Evolutionary conservation across 1,140 invertebrate species (phyloP).

Genomic region (Lepidurus couesii): DNA sequence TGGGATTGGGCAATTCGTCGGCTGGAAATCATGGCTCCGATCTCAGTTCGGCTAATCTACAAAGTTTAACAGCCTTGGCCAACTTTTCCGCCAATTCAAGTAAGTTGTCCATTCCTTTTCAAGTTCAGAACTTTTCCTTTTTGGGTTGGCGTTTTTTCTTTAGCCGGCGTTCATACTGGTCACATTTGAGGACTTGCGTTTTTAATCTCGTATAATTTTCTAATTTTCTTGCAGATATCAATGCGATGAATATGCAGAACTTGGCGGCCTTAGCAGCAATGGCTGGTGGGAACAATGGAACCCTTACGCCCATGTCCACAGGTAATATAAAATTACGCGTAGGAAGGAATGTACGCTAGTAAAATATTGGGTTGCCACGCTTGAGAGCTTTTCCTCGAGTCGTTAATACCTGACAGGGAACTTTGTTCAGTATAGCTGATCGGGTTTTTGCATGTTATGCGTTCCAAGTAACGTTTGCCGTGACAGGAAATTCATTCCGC

Average conservation of each 20-base stretch:
- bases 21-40: slow-evolving; percentile 44
- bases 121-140: too few species aligned
- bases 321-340: background rate
- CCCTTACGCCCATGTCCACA: slow-evolving; percentile 23
- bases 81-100: slow-evolving; percentile 49
- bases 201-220: slow-evolving; percentile 43
- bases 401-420: background rate
- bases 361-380: background rate
- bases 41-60: slow-evolving; percentile 54
- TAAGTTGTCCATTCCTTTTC: slow-evolving; percentile 39
- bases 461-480: background rate
- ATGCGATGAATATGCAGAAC: slow-evolving; percentile 81
- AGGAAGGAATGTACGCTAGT: background rate
- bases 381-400: background rate
- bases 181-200: background rate
- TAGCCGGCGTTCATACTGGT: background rate
- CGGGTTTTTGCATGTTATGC: background rate
- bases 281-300: slow-evolving; percentile 45
- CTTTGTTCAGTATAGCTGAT: background rate
- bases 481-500: background rate
- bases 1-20: slow-evolving; percentile 35
- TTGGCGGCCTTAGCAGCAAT: slow-evolving; percentile 81
- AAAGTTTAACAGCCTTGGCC: slow-evolving; percentile 57
- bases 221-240: slow-evolving; percentile 55
- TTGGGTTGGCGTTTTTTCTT: too few species aligned